Percentiles rank a stretch among this genome's conserved stretches.
Conservation (phyloP, 2,113 vertebrate genomes). For the Pterophyllum scalare region DNA sequence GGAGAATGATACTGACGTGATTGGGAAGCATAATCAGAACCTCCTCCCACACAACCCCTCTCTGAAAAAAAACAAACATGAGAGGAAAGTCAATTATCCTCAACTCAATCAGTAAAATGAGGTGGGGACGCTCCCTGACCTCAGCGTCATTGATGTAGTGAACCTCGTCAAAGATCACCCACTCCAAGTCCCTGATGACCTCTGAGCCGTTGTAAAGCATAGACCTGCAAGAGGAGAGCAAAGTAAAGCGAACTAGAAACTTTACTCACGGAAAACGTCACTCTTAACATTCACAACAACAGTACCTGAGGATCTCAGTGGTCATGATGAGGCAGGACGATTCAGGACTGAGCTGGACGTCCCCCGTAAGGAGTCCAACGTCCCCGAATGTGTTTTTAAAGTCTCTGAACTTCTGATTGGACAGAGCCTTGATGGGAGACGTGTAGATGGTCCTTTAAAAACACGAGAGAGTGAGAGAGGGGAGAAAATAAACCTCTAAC, state of each 20-base stretch:
- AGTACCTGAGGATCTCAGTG: slow-evolving; percentile 91
- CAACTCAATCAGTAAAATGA: fast-evolving
- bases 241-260: background rate
- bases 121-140: slow-evolving; percentile 64
- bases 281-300: background rate
- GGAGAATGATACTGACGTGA: slow-evolving; percentile 91
- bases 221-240: slow-evolving; percentile 78
- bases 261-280: background rate
- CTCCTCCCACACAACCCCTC: slow-evolving; percentile 95
- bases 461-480: background rate
- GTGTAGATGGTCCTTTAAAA: slow-evolving; percentile 90
- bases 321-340: slow-evolving; percentile 96
- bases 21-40: slow-evolving; percentile 94
- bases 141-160: slow-evolving; percentile 94
- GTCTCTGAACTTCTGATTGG: slow-evolving; percentile 95
- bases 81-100: background rate
- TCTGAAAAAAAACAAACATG: slow-evolving; percentile 71
- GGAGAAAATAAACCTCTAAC: background rate
- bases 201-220: slow-evolving; percentile 95
- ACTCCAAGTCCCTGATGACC: slow-evolving; percentile 92
- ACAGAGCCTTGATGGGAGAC: slow-evolving; percentile 93
- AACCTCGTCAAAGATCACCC: slow-evolving; percentile 96
- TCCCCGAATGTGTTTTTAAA: slow-evolving; percentile 91
- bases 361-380: slow-evolving; percentile 90
- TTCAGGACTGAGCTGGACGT: slow-evolving; percentile 90